Evolutionary conservation across 2,888 invertebrate species (phyloP).

Genomic region (Paralinhomoeus sp.): DNA sequence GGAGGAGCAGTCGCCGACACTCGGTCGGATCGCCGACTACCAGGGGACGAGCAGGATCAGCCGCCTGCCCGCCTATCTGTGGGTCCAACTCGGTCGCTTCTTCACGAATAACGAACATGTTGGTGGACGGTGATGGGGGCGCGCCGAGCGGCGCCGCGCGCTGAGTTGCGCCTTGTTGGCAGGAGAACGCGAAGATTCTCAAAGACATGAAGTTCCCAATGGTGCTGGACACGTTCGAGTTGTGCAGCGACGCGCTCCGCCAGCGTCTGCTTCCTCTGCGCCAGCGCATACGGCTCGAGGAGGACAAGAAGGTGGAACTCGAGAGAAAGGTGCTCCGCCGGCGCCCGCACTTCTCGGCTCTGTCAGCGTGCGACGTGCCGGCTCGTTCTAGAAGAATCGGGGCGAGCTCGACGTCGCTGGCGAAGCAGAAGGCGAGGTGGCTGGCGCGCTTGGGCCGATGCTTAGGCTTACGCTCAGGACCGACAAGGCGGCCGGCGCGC

Average conservation of each 20-base stretch:
- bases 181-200: too few species aligned
- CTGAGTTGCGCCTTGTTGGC: too few species aligned
- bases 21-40: conserved; percentile 72
- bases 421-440: too few species aligned
- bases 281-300: conserved; percentile 43
- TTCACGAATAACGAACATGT: conserved; percentile 85
- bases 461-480: too few species aligned
- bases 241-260: conserved; percentile 59
- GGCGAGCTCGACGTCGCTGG: too few species aligned
- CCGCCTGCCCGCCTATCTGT: conserved; percentile 80
- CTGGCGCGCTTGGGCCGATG: too few species aligned
- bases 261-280: conserved; percentile 60
- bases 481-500: too few species aligned
- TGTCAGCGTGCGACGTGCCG: too few species aligned
- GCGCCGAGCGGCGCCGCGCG: too few species aligned
- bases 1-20: conserved; percentile 55
- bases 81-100: conserved; percentile 89
- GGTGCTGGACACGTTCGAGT: conserved; percentile 74
- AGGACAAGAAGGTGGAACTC: not conserved
- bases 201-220: conserved; percentile 87
- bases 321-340: not conserved
- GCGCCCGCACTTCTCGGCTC: too few species aligned
- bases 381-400: too few species aligned
- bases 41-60: conserved; percentile 76
- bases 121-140: too few species aligned